Conservation (phyloP, 2,888 invertebrate species). For the Trichogramma dendrolimi region DNA sequence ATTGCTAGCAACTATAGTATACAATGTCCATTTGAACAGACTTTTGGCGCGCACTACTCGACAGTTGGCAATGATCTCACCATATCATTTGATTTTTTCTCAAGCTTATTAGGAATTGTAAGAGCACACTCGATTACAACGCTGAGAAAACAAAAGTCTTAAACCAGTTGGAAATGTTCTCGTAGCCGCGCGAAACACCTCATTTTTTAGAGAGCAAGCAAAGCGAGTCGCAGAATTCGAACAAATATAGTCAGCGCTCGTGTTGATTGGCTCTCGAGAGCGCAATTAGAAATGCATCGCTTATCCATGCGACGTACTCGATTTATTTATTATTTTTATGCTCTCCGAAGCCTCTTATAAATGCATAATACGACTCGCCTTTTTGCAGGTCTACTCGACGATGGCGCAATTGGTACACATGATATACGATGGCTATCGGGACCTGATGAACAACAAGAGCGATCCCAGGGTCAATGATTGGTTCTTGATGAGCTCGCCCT, state of each 20-base stretch:
- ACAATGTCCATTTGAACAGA: too few relatives aligned
- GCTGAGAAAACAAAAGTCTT: too few relatives aligned
- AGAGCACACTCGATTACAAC: too few relatives aligned
- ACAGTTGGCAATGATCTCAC: too few relatives aligned
- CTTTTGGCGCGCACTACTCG: too few relatives aligned
- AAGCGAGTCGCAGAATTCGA: neutral
- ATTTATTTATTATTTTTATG: neutral
- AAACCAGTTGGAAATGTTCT: too few relatives aligned
- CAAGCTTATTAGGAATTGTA: too few relatives aligned
- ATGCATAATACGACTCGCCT: neutral
- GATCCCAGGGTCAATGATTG: constrained; percentile 77
- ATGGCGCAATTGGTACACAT: constrained; percentile 61
- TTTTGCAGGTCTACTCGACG: constrained; percentile 32
- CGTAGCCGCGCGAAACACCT: too few relatives aligned
- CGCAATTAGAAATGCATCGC: neutral
- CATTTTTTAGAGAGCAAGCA: neutral
- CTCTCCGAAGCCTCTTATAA: neutral
- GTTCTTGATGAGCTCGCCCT: constrained; percentile 77
- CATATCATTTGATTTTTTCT: too few relatives aligned
- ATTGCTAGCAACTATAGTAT: too few relatives aligned
- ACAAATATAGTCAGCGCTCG: neutral
- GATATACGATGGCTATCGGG: constrained; percentile 65
- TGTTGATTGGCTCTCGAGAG: too few relatives aligned
- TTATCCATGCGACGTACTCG: neutral
- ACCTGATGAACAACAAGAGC: constrained; percentile 80